Conservation (phyloP, 2,888 invertebrate genomes). For the Proisotoma minuta region DNA sequence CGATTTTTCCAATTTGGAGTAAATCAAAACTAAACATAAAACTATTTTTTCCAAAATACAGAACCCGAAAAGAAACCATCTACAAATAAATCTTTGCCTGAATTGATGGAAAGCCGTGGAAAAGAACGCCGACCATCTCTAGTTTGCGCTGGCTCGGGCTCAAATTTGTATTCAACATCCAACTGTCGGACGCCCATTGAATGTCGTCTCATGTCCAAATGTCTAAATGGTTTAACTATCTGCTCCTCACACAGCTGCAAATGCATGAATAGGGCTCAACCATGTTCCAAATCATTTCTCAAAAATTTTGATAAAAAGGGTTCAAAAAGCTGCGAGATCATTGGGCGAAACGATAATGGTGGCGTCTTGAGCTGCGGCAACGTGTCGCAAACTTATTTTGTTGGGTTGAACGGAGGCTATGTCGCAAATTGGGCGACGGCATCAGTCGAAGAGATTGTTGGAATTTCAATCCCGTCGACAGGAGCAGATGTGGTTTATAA, state of each 20-base stretch:
- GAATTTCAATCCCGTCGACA: constrained; percentile 1
- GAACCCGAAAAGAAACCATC: too few species aligned
- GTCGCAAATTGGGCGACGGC: constrained; percentile 29
- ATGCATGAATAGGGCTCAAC: constrained; percentile 22
- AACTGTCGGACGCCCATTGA: constrained; percentile 15
- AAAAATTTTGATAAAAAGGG: constrained; percentile 26
- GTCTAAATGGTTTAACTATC: constrained; percentile 25
- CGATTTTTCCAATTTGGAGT: too few species aligned
- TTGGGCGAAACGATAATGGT: constrained; percentile 25
- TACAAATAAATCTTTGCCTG: too few species aligned
- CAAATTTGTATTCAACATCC: background rate
- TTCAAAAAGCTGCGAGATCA: constrained; percentile 19
- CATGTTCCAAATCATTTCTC: constrained; percentile 24
- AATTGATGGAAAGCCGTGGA: background rate
- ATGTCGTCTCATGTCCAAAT: constrained; percentile 20
- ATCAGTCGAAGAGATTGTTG: constrained; percentile 17
- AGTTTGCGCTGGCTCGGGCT: background rate
- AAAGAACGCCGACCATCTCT: background rate
- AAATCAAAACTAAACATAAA: too few species aligned
- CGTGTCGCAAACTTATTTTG: constrained; percentile 27
- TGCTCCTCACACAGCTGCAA: constrained; percentile 23
- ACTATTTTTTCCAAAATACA: too few species aligned
- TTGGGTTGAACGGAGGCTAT: constrained; percentile 20
- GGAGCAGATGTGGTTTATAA: constrained; percentile 16
- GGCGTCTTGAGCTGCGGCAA: constrained; percentile 29